Base-by-base conservation (phyloP, 2,888 invertebrate genomes). In the Pseudanteris insignis region DNA sequence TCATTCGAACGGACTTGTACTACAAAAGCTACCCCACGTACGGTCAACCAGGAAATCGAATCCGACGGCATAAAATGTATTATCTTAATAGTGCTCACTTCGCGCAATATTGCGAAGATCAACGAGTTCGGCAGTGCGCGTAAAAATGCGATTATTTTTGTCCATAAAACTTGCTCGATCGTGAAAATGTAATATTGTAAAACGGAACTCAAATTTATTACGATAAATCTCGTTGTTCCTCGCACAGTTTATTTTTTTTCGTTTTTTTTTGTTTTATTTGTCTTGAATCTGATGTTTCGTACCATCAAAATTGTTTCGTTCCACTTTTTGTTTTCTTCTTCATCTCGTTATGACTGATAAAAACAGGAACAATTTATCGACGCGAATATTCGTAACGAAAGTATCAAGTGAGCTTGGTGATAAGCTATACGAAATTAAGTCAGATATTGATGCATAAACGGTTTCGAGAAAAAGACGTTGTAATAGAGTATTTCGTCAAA, bases 81-180 rank as follows among this genome's bases (percentile, higher is more conserved):
- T 53, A 59, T 51, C 46, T 51, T 59, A 59, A 59, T 60, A 60
- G 53, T 60, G 40, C 47, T 53, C 36, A 41, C 41, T 53, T 44
- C 21, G 53, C 28, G 43, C 53, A 53, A 53, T 47, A 47, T 53
- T 60, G 47, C 37, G 41, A 53, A 60, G 53, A 60, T 60, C 59
- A 60, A 60, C 53, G 59, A 53, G 37, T 53, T 53, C 48, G 59
- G 43, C 59, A 59, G 37, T 30, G 59, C 46, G 26, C 41, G 32
- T 30, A 28, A 46, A 59, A 58, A 51, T n/a, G n/a, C n/a, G n/a
- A 38, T 34, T 32, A 46, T 58, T 51, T 58, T 58, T 40, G 26
- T 46, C 40, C 37, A 43, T 46, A 29, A 58, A n/a, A 50, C 30
- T 29, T 25, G 38, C 10, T 32, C 44, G 44, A 46, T 44, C 48